Evolutionary conservation across 2,113 vertebrate genomes (phyloP).

Genomic region (Syngnathus typhle): DNA sequence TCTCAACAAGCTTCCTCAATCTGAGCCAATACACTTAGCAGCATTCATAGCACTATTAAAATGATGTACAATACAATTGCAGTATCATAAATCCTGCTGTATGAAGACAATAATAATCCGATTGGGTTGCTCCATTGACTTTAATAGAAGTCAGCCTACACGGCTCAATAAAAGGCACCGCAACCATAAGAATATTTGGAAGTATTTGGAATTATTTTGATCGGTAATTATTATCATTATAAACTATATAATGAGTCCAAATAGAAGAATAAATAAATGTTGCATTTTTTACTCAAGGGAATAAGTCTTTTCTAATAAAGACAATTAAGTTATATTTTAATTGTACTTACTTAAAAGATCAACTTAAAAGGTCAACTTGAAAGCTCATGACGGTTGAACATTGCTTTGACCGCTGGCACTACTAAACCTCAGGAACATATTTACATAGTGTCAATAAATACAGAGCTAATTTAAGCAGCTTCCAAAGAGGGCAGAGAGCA

Average conservation of each 20-base stretch:
- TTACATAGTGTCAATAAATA: conserved; percentile 43
- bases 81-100: neutral
- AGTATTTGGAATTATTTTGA: neutral
- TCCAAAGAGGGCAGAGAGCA: conserved; percentile 31
- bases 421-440: conserved; percentile 25
- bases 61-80: neutral
- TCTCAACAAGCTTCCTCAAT: neutral
- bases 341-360: neutral
- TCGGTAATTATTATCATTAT: neutral
- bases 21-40: neutral
- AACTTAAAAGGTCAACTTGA: conserved; percentile 4
- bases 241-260: neutral
- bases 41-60: neutral
- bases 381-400: conserved; percentile 4
- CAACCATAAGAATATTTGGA: neutral
- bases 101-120: neutral
- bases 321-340: conserved; percentile 3
- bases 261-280: neutral
- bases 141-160: neutral
- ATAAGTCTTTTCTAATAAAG: neutral
- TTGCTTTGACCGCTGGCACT: conserved; percentile 6
- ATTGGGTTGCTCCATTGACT: neutral
- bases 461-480: conserved; percentile 43
- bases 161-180: neutral
- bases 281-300: neutral